Percentiles rank a stretch among this genome's conserved stretches.
Conservation (phyloP, 1,140 invertebrate species). For the Temnothorax nylanderi region DNA sequence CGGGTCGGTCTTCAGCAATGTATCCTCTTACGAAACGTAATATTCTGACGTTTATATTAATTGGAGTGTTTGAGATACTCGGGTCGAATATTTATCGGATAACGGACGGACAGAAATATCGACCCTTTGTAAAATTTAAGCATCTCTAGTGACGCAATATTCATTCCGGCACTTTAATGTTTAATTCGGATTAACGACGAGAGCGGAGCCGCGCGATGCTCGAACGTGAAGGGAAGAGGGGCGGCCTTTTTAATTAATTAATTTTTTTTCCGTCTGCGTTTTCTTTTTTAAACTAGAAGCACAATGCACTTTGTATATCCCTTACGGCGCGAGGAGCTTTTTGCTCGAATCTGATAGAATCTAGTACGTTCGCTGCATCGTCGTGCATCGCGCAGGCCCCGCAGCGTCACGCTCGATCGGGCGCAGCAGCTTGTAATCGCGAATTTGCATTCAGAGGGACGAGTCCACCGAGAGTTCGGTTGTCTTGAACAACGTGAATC, state of each 20-base stretch:
- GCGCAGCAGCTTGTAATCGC: constrained; percentile 49
- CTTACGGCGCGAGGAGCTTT: constrained; percentile 36
- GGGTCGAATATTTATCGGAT: not conserved
- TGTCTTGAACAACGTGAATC: constrained; percentile 90
- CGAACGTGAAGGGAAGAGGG: not conserved
- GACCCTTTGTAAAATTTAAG: not conserved
- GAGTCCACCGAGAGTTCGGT: constrained; percentile 91
- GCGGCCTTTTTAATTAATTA: not conserved
- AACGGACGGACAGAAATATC: not conserved
- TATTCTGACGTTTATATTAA: not conserved
- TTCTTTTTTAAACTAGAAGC: not conserved
- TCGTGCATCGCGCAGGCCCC: constrained; percentile 30
- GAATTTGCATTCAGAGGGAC: constrained; percentile 86
- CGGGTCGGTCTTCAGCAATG: not conserved
- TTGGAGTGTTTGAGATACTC: not conserved
- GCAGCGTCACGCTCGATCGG: constrained; percentile 54
- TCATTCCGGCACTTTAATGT: not conserved
- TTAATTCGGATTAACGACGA: not conserved
- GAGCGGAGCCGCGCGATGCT: constrained; percentile 2
- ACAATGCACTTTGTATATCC: constrained; percentile 27
- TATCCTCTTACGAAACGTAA: constrained; percentile 9
- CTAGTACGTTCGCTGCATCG: constrained; percentile 16
- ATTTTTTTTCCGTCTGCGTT: not conserved
- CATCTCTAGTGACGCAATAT: not conserved
- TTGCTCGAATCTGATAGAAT: constrained; percentile 50